These are phyloP conservation scores for Rhynchotus rufescens DNA, from an alignment of 2,797 vertebrate species.

Conservation along the genomic window DNA sequence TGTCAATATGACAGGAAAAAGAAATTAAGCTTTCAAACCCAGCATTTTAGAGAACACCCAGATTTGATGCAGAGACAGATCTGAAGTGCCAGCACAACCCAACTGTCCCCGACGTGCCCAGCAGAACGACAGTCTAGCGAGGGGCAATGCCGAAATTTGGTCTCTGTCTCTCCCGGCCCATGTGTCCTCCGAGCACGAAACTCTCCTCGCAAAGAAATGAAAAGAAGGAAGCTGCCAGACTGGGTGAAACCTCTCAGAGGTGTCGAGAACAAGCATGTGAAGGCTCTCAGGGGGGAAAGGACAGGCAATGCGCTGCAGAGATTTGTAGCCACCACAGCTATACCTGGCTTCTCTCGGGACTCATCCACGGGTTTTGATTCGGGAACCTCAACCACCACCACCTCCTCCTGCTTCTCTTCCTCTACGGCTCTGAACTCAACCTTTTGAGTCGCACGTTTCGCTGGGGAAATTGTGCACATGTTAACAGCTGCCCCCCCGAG, in stretches of 20 bases:
- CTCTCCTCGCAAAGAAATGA: background rate
- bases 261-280: background rate
- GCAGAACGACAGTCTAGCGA: background rate
- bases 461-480: constrained; percentile 78
- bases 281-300: background rate
- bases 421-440: constrained; percentile 74
- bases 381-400: constrained; percentile 77
- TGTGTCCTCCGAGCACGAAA: background rate
- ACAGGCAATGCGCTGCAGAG: constrained; percentile 64
- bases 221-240: background rate
- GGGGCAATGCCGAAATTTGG: background rate
- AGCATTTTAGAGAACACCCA: background rate
- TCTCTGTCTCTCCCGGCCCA: background rate
- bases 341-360: constrained; percentile 77
- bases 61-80: background rate
- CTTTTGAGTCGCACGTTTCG: constrained; percentile 84
- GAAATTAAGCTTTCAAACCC: background rate
- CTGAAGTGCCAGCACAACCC: background rate
- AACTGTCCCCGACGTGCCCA: background rate
- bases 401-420: constrained; percentile 77
- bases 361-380: constrained; percentile 70
- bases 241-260: constrained; percentile 28
- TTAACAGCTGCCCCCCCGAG: constrained; percentile 44
- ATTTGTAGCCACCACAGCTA: constrained; percentile 69
- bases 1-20: background rate